Percentiles rank a stretch among this genome's conserved stretches.
Conservation (phyloP, 2,888 invertebrate genomes). For the Melanostoma scalare region DNA sequence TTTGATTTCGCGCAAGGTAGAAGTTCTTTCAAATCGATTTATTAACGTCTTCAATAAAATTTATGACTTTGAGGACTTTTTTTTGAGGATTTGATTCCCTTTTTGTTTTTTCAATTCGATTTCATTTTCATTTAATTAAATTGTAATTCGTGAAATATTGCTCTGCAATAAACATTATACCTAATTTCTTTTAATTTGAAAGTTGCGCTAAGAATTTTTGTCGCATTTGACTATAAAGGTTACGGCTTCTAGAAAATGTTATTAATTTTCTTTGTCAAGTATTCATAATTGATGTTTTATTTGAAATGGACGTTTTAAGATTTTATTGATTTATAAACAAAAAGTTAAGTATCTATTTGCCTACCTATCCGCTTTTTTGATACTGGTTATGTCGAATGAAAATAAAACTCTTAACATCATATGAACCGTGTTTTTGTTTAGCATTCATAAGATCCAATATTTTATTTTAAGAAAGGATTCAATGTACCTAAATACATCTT, state of each 20-base stretch:
- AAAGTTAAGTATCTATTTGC: no score
- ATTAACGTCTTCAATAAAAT: constrained; percentile 72
- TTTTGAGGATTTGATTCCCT: constrained; percentile 34
- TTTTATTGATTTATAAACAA: no score
- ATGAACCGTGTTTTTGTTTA: no score
- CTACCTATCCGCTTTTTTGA: no score
- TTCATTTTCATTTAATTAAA: constrained; percentile 71
- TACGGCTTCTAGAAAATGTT: constrained; percentile 20
- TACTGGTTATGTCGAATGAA: no score
- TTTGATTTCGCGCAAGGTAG: constrained; percentile 57
- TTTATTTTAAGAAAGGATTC: no score
- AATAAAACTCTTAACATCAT: no score
- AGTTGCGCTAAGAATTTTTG: constrained; percentile 47
- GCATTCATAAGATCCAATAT: no score
- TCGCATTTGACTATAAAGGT: constrained; percentile 40
- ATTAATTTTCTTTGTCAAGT: constrained; percentile 27
- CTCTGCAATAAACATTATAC: constrained; percentile 66
- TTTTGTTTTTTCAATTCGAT: constrained; percentile 45
- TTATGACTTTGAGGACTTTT: constrained; percentile 62
- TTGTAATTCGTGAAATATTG: constrained; percentile 70
- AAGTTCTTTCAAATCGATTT: constrained; percentile 70
- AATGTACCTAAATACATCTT: no score
- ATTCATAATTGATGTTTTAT: no score
- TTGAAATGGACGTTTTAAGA: no score
- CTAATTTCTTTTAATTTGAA: constrained; percentile 59